Evolutionary conservation across 2,113 vertebrate genomes (phyloP), one percentile per base, ranked within the genome.

Genomic region (Poeciliopsis retropinna): DNA sequence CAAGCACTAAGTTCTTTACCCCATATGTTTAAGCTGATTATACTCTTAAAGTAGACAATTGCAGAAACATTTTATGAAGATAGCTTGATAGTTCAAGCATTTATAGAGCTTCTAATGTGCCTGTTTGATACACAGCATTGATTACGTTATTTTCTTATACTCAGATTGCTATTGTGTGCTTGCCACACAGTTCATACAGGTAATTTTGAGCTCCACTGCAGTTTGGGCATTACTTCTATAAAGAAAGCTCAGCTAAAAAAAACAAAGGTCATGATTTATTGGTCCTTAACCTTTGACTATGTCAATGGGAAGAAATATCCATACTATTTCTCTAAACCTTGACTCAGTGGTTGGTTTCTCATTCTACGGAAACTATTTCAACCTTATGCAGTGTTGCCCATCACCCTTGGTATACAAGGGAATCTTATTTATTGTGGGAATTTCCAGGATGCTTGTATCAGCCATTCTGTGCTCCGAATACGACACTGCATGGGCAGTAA

Each of bases 401-500:
- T 30, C 1, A 39, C 37, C 28, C 51, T 34, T 29, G 31, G 64
- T 75, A 34, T 61, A 54, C 37, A 82, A 28, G 15, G 28, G 60
- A 65, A 67, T 44, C 41, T 67, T 37, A 37, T 37, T 81, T 80
- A 74, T 54, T 70, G 8, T 31, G 30, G 73, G 47, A 0, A 60
- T 72, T 79, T 51, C 57, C 57, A 39, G 67, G 29, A 28, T 65
- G 41, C 14, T 13, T 15, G 3, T 39, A 30, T 76, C 39, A 73
- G 31, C 62, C 54, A 25, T 60, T 29, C 64, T 39, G 32, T 34
- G 74, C 68, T 67, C 30, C 17, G 1, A 80, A 74, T 83, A 75
- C 81, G 57, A 88, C 73, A 63, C 73, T 60, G 25, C 64, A 51
- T 1, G 25, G 57, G 57, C 27, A 37, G 28, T 75, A 74, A 51